Base-by-base conservation (phyloP, 2,797 vertebrate species). In the Tiaroga cobitis region DNA sequence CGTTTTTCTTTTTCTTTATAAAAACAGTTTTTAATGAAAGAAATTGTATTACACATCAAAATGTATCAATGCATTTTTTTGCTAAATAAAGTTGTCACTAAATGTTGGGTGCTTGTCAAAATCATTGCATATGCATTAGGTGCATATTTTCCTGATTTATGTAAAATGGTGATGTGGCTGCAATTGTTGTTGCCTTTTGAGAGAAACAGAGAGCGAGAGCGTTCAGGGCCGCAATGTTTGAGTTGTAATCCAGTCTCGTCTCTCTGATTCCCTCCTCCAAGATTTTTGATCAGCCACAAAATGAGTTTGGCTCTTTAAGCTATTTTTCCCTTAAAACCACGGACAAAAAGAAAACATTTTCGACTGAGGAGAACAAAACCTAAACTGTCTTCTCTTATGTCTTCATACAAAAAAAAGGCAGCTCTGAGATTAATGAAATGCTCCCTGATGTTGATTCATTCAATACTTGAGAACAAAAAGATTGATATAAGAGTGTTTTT, bases 311-410 rank as follows among this genome's bases (percentile, higher is more conserved):
- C 88, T 90, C 86, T 67, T 37, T 32, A 76, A 87, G 85, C 89
- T 84, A 76, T 91, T 89, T 85, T 86, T 78, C 79, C 75, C 81
- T 59, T 76, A 75, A 90, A 93, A 95, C 93, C 93, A 80, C 93
- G 79, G 85, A 91, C 90, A 88, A 83, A 93, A 93, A 89, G 88
- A 91, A 92, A 94, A 92, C 90, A 91, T 90, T 92, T 93, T 89
- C 83, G 90, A 88, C 87, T 85, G 89, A 88, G 87, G 90, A 89
- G 90, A 92, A 89, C 85, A 92, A 89, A 90, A 87, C 85, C 82
- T 74, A 86, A 87, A 86, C 81, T 80, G 77, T 88, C 63, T 78
- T 41, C 72, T 82, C 86, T 70, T 76, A 78, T 84, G 81, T 85
- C 80, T 88, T 88, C 82, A 88, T 82, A 70, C 84, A 84, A 78